Percentiles rank a stretch among this genome's conserved stretches.
Conservation (phyloP, 2,888 invertebrate genomes). For the Idaea straminata region DNA sequence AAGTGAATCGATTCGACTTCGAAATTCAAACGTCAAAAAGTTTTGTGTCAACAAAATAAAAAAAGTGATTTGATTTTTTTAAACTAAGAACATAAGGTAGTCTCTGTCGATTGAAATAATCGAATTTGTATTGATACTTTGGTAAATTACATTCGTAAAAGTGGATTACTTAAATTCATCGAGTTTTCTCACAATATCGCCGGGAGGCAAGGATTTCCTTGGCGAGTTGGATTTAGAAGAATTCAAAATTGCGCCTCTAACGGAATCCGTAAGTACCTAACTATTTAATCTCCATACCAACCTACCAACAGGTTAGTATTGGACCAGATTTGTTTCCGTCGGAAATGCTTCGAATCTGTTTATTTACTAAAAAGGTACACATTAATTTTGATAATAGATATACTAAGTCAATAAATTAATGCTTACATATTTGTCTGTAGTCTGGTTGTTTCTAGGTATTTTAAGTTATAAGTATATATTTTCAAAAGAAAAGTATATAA, state of each 20-base stretch:
- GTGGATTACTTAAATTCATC: slow-evolving; percentile 55
- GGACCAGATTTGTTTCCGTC: too few relatives aligned
- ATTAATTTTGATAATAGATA: too few relatives aligned
- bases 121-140: slow-evolving; percentile 13
- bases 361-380: too few relatives aligned
- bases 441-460: too few relatives aligned
- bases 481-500: too few relatives aligned
- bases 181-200: slow-evolving; percentile 54
- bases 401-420: too few relatives aligned
- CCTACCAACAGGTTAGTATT: not conserved
- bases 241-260: slow-evolving; percentile 69
- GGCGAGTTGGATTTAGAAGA: slow-evolving; percentile 59
- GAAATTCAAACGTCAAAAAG: not conserved
- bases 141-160: slow-evolving; percentile 30
- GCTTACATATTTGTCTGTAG: too few relatives aligned
- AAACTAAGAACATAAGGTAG: not conserved
- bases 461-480: too few relatives aligned
- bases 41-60: not conserved
- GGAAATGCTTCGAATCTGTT: too few relatives aligned
- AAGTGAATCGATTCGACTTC: not conserved
- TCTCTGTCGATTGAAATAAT: slow-evolving; percentile 11
- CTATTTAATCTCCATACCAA: slow-evolving; percentile 4
- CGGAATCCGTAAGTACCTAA: slow-evolving; percentile 58
- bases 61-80: not conserved
- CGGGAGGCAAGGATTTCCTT: slow-evolving; percentile 53